Evolutionary conservation across 2,113 vertebrate species (phyloP), one percentile per base, ranked within the genome.

Genomic region (Lampris megalopsis): DNA sequence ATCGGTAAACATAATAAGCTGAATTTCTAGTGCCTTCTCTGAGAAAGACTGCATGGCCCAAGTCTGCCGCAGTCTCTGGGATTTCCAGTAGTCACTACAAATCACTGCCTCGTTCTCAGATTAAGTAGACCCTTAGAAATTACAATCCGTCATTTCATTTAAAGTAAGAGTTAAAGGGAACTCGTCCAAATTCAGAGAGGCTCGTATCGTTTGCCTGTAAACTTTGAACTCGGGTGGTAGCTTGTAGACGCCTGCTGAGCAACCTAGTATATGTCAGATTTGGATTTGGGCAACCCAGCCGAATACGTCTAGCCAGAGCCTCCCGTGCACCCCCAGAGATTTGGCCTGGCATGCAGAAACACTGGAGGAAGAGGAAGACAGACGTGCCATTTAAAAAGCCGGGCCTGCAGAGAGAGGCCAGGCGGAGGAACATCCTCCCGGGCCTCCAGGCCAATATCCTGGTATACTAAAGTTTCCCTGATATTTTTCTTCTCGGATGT

Each of bases 401-500:
- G 36, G n/a, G 35, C 65, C 68, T n/a, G 10, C 73, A 74, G 60
- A 67, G 77, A 56, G 82, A 63, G 36, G 59, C 50, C 75, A 4
- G 40, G 65, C 43, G 9, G 53, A 66, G 76, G 62, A 63, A 73
- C 72, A 54, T 72, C 80, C 80, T 52, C 80, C 42, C 38, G 50
- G 56, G 50, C 60, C 60, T 65, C 36, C 13, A 49, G 54, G 36
- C 73, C 68, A 81, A 63, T 61, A 80, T 87, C 81, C 76, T 75
- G 66, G 57, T 74, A 45, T 24, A 48, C 41, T 66, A 11, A 54
- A 48, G 61, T 75, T 90, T 86, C 86, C 77, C 61, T 48, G 13
- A 5, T 66, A 52, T 80, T 78, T 70, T 79, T 68, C 50, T 83
- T 40, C 11, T 43, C 58, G 57, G 73, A 49, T 80, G 13, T 68